phyloP scores from a whole-genome alignment of 2,113 vertebrate genomes.

The Centropus unirufus region DNA sequence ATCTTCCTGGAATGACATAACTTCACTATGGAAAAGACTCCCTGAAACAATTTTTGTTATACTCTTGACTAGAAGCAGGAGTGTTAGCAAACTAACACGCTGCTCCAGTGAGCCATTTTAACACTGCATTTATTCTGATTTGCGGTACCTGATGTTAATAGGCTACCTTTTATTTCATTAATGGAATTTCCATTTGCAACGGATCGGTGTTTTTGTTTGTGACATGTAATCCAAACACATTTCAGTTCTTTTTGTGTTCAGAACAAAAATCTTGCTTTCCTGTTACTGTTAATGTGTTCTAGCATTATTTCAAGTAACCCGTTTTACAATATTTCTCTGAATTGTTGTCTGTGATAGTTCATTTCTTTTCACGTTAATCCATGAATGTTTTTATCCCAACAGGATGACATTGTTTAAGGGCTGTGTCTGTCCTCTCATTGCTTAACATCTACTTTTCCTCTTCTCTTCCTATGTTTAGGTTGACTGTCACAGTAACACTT shows the following conservation, averaged over 20 bases:
- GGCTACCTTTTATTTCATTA: neutral
- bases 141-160: neutral
- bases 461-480: neutral
- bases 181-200: neutral
- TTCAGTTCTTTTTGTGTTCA: neutral
- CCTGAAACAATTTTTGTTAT: conserved; percentile 3
- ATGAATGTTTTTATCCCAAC: neutral
- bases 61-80: neutral
- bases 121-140: neutral
- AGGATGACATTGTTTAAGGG: neutral
- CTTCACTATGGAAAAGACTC: conserved; percentile 37
- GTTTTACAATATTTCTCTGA: neutral
- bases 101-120: neutral
- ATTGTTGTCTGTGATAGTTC: neutral
- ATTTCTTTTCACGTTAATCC: neutral
- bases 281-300: neutral
- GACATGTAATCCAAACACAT: neutral
- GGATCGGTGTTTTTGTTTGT: neutral
- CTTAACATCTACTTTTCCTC: neutral
- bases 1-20: conserved; percentile 56
- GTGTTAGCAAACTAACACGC: neutral
- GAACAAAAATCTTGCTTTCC: neutral
- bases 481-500: neutral
- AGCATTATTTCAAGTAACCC: neutral
- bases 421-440: neutral